These are phyloP conservation scores for Drosophila neotestacea DNA, from an alignment of 2,888 invertebrate species.

Conservation along the genomic window DNA sequence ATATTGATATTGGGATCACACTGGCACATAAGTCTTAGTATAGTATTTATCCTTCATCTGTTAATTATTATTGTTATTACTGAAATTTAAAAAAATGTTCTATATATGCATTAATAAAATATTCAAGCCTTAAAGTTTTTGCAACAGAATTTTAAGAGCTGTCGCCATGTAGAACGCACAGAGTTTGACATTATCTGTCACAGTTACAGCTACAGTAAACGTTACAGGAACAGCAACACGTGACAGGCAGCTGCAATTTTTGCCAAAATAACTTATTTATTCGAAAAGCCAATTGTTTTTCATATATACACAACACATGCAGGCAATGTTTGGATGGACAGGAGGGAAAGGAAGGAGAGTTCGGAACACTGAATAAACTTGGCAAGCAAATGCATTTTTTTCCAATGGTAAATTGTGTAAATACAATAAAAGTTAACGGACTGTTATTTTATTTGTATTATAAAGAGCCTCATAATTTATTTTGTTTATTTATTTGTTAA, in stretches of 20 bases:
- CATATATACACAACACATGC: neutral
- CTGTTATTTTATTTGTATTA: slow-evolving; percentile 16
- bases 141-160: slow-evolving; percentile 10
- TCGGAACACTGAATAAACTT: slow-evolving; percentile 17
- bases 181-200: slow-evolving; percentile 50
- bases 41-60: no score
- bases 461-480: slow-evolving; percentile 15
- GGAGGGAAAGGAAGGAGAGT: neutral
- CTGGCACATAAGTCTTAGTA: no score
- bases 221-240: slow-evolving; percentile 32
- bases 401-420: slow-evolving; percentile 25
- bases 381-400: slow-evolving; percentile 22
- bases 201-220: slow-evolving; percentile 31
- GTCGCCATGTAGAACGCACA: slow-evolving; percentile 21
- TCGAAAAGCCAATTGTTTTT: slow-evolving; percentile 62
- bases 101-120: slow-evolving; percentile 34
- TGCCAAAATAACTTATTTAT: slow-evolving; percentile 57
- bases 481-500: slow-evolving; percentile 59
- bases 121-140: slow-evolving; percentile 30
- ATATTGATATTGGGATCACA: neutral
- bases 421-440: slow-evolving; percentile 15
- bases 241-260: slow-evolving; percentile 46
- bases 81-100: neutral
- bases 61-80: no score
- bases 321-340: neutral